Base-by-base conservation (phyloP, 1,140 invertebrate genomes). In the Triops cancriformis region DNA sequence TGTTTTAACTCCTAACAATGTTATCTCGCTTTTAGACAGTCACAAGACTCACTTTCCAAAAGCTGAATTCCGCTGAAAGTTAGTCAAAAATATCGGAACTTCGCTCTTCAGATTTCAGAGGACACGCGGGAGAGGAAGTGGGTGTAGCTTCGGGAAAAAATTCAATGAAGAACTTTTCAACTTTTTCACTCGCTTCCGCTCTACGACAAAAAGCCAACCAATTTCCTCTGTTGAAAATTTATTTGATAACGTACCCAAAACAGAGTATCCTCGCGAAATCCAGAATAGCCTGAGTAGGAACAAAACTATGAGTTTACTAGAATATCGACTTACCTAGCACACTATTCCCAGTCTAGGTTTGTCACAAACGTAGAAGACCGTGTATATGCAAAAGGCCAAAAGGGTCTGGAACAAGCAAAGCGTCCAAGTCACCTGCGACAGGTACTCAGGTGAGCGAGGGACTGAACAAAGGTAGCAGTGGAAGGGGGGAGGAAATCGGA, bases 81-180 rank as follows among this genome's bases (percentile, higher is more conserved):
- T 37, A 37, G 2, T 37, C 31, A 37, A 37, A 37, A 7, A 37
- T 37, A 37, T 37, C 31, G 31, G 31, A 37, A 37, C 31, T 37
- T 37, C 31, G 31, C 31, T 37, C 31, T 37, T 37, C 31, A 37
- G 31, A 37, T 37, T 37, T 37, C 31, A 7, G 31, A 37, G 31
- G 31, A 37, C 31, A n/a, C 23, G 14, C 18, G 18, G 51, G n/a
- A 64, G n/a, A 64, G 51, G 51, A 64, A 64, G 51, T 23, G 51
- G 51, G 51, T 23, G 51, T 18, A 23, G 51, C 51, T 64, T 64
- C 7, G 31, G 51, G 45, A 18, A 64, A 64, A 64, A 64, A 12
- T 64, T 64, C 51, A 64, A 64, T 64, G 51, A 64, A 64, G 23
- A 64, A 64, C n/a, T 64, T 64, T 64, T 64, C 51, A 64, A 23